Base-by-base conservation (phyloP, 2,888 invertebrate species). In the Cataglyphis albicans region DNA sequence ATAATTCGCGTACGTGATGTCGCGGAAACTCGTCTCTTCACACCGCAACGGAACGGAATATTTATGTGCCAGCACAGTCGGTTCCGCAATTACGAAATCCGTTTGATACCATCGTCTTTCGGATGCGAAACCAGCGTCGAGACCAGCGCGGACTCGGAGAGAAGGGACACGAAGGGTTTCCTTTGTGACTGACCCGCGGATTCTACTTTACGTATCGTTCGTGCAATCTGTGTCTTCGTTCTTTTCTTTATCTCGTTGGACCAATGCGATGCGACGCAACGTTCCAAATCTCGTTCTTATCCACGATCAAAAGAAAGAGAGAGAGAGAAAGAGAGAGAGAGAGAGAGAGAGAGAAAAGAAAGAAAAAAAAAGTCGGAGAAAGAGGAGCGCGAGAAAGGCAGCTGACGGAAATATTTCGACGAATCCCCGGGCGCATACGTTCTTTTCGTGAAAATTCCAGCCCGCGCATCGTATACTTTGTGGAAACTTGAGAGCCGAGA, bases 391-490 rank as follows among this genome's bases (percentile, higher is more conserved):
- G 87, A 70, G 41, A 81, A 86, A 84, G 74, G 82, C 82, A 84
- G 86, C 68, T 84, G 63, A 82, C 88, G 88, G 90, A 89, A 87
- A 90, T 90, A 90, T 90, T 90, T 90, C 88, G 88, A 85, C 86
- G 90, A 89, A 88, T 88, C 86, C 88, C 85, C 81, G 86, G 72
- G 84, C 84, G 85, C 86, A 85, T 88, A 84, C 88, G 83, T 89
- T 85, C 86, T 87, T 87, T 86, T 84, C 76, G 78, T 76, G 75
- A 82, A 82, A 87, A 87, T 88, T 89, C 86, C 74, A 81, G 63
- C 73, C 78, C 68, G 81, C 82, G 78, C 84, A 59, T 38, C 88
- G 86, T 84, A 84, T 84, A 87, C 86, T 87, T 89, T 85, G 83
- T 81, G 82, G 84, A 82, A 72, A 84, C 67, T 63, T 81, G 83